Evolutionary conservation across 2,797 vertebrate species (phyloP).

Genomic region (Chaetodon trifasciatus): DNA sequence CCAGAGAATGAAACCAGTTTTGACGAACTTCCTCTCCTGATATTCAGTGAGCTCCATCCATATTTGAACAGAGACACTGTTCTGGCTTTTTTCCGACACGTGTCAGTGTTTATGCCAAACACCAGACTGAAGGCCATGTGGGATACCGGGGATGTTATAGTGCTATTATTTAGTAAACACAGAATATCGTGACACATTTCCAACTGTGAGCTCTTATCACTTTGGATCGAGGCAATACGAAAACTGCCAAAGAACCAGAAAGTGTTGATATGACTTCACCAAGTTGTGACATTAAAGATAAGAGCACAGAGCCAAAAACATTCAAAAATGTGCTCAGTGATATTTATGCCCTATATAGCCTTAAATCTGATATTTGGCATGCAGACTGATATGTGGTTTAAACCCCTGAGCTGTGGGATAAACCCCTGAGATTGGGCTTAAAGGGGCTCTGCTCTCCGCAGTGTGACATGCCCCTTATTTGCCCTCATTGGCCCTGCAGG

Average conservation of each 20-base stretch:
- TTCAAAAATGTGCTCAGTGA: conserved; percentile 14
- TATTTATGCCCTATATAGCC: conserved; percentile 26
- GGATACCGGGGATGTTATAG: background rate
- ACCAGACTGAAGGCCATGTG: conserved; percentile 20
- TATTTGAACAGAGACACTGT: conserved; percentile 26
- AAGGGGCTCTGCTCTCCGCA: conserved; percentile 57
- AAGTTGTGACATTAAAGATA: conserved; percentile 21
- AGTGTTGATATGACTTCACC: background rate
- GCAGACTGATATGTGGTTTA: conserved; percentile 55
- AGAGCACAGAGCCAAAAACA: conserved; percentile 9
- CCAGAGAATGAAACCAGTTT: background rate
- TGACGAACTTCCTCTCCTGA: background rate
- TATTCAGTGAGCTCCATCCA: conserved; percentile 7
- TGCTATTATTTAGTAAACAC: conserved; percentile 17
- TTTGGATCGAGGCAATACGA: background rate
- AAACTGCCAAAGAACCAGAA: background rate
- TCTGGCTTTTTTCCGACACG: conserved; percentile 26
- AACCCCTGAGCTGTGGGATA: conserved; percentile 67
- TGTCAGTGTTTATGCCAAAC: conserved; percentile 46
- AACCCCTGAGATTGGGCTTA: conserved; percentile 63
- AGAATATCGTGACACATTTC: conserved; percentile 6
- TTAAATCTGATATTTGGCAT: conserved; percentile 64
- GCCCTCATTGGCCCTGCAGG: conserved; percentile 48
- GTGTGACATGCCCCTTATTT: conserved; percentile 59
- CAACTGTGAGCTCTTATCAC: background rate